Conservation (phyloP, 2,113 vertebrate genomes). For the Hemibagrus wyckioides region DNA sequence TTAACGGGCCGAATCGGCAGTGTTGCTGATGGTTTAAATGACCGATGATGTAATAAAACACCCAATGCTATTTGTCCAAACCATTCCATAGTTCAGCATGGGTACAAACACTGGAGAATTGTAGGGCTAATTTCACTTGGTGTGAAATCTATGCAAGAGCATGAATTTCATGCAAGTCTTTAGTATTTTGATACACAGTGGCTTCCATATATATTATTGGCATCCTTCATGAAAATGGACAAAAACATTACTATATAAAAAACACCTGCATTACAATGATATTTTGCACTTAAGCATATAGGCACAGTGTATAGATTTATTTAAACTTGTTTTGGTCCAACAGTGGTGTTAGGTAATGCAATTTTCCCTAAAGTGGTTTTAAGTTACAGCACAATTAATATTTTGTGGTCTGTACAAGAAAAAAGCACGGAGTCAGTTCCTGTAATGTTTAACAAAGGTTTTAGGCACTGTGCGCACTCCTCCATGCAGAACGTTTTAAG, state of each 20-base stretch:
- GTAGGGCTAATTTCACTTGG: constrained; percentile 57
- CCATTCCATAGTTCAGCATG: constrained; percentile 40
- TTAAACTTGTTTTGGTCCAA: neutral
- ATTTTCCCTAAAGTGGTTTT: neutral
- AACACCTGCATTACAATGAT: neutral
- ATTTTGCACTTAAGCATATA: neutral
- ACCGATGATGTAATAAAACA: neutral
- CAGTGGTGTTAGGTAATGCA: neutral
- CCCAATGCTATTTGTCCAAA: neutral
- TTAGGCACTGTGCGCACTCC: neutral
- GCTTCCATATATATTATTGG: neutral
- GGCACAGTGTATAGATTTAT: neutral
- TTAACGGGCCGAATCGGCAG: neutral
- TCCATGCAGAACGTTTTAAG: neutral
- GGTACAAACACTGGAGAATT: neutral
- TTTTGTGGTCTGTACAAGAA: neutral
- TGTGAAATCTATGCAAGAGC: constrained; percentile 76
- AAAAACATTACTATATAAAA: neutral
- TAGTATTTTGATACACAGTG: neutral
- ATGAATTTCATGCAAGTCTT: constrained; percentile 50
- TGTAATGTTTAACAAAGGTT: neutral
- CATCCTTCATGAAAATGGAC: neutral
- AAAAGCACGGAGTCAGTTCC: neutral
- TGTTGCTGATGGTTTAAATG: neutral
- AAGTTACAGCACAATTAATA: neutral